These are phyloP conservation scores for Acanthosoma haemorrhoidale DNA, from an alignment of 2,888 invertebrate genomes.

Conservation along the genomic window DNA sequence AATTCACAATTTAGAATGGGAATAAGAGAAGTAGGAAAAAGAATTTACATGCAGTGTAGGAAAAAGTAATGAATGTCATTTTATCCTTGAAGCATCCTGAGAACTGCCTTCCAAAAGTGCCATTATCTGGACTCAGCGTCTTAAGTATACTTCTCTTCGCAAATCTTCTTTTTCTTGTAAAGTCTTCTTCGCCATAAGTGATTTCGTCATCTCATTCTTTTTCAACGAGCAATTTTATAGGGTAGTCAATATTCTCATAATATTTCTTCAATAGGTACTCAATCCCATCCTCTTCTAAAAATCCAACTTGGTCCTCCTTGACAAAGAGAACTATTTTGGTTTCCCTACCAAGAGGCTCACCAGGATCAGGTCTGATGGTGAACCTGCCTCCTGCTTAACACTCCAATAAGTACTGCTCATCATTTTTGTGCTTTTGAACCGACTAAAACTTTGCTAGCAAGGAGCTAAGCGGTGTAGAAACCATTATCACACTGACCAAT, in stretches of 20 bases:
- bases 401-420: slow-evolving; percentile 97
- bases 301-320: slow-evolving; percentile 94
- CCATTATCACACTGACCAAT: slow-evolving; percentile 99
- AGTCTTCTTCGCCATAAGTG: slow-evolving; percentile 87
- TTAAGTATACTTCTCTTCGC: slow-evolving; percentile 95
- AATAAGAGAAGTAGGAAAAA: neutral
- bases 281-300: slow-evolving; percentile 87
- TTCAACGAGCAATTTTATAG: slow-evolving; percentile 90
- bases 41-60: neutral
- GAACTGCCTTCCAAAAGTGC: slow-evolving; percentile 56
- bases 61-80: neutral
- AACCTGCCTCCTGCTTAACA: slow-evolving; percentile 98
- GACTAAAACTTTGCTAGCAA: slow-evolving; percentile 91
- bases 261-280: slow-evolving; percentile 99
- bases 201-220: slow-evolving; percentile 94
- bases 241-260: slow-evolving; percentile 98
- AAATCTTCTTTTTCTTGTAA: slow-evolving; percentile 90
- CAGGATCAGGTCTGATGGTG: slow-evolving; percentile 73
- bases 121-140: slow-evolving; percentile 96
- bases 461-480: slow-evolving; percentile 96
- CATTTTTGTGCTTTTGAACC: slow-evolving; percentile 96
- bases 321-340: slow-evolving; percentile 90
- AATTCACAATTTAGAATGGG: slow-evolving; percentile 9
- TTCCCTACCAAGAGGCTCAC: slow-evolving; percentile 82
- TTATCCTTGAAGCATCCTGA: slow-evolving; percentile 91